phyloP scores from a whole-genome alignment of 2,113 vertebrate species.

The Aptenodytes patagonicus region DNA sequence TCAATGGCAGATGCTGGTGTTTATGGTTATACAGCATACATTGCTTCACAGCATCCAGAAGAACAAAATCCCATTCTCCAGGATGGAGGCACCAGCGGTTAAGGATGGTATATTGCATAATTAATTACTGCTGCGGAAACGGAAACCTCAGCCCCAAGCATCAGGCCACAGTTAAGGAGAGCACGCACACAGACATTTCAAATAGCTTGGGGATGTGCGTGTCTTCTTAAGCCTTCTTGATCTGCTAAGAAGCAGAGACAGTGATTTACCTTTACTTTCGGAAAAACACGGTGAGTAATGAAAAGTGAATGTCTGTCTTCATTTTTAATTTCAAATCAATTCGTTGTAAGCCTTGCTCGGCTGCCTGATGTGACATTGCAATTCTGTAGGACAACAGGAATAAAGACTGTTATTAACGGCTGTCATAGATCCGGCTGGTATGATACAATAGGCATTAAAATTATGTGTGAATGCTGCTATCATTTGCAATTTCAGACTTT shows the following conservation, averaged over 20 bases:
- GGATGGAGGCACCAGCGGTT: rapidly evolving
- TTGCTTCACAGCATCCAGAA: background rate
- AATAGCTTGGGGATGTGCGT: rapidly evolving
- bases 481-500: background rate
- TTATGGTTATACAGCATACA: background rate
- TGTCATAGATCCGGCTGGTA: background rate
- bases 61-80: background rate
- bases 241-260: background rate
- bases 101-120: rapidly evolving
- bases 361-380: background rate
- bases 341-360: background rate
- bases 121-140: background rate
- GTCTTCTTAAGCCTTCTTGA: background rate
- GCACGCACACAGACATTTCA: no score
- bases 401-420: background rate
- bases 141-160: background rate
- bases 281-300: background rate
- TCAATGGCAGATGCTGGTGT: background rate
- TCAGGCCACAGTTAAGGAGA: rapidly evolving
- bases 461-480: background rate
- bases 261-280: background rate
- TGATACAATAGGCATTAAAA: background rate
- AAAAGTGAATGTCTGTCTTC: background rate
- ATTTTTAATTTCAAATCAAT: background rate
- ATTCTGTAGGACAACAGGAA: background rate